A percentile compares a stretch with the other conserved stretches of the same genome.
phyloP scores from a whole-genome alignment of 2,888 invertebrate species.

The Dynastes tityus region DNA sequence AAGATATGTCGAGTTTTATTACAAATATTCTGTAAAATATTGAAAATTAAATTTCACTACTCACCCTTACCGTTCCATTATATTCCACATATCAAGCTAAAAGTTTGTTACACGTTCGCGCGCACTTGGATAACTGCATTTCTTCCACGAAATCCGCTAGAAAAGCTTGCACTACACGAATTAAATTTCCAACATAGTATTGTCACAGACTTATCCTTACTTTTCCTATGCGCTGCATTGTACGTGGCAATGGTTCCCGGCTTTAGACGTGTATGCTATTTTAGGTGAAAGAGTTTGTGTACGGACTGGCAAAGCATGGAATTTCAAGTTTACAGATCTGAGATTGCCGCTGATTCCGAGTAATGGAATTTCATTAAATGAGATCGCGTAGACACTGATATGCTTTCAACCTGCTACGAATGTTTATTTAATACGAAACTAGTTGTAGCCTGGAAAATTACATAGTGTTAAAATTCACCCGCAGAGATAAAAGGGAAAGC shows the following conservation, averaged over 20 bases:
- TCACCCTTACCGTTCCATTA: not conserved
- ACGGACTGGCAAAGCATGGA: conserved; percentile 26
- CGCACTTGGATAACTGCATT: not conserved
- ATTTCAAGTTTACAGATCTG: conserved; percentile 47
- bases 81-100: not conserved
- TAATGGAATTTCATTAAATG: conserved; percentile 50
- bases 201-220: conserved; percentile 15
- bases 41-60: not conserved
- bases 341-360: conserved; percentile 41
- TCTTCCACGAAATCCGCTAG: conserved; percentile 8
- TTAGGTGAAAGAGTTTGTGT: conserved; percentile 30
- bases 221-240: not conserved
- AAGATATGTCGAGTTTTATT: not conserved
- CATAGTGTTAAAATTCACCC: not conserved
- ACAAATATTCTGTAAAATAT: not conserved
- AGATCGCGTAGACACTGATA: conserved; percentile 28
- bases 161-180: conserved; percentile 8
- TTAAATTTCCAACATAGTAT: conserved; percentile 16
- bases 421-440: conserved; percentile 23
- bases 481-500: not conserved
- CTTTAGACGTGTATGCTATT: conserved; percentile 30
- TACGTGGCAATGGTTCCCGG: not conserved
- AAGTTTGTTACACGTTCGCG: conserved; percentile 1
- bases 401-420: conserved; percentile 16
- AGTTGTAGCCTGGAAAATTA: conserved; percentile 13